These are phyloP conservation scores for Lepidurus apus DNA, from an alignment of 1,140 invertebrate species.

Conservation along the genomic window DNA sequence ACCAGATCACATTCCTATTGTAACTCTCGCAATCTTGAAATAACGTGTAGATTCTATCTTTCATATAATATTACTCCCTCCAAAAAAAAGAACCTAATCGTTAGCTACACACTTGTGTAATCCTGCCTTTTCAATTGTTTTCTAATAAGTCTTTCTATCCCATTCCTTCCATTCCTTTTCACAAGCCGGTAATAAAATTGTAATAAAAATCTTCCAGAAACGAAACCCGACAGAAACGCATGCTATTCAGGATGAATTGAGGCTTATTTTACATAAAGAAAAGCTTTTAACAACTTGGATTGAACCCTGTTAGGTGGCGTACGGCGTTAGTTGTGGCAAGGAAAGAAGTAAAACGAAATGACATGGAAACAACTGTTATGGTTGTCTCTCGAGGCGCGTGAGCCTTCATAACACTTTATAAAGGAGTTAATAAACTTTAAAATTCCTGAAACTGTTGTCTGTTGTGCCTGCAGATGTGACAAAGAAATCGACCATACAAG, in stretches of 20 bases:
- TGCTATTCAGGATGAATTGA: slow-evolving; percentile 3
- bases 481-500: no score
- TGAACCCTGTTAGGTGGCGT: neutral
- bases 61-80: neutral
- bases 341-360: no score
- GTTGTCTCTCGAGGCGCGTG: no score
- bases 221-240: neutral
- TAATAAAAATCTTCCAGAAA: neutral
- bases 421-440: no score
- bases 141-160: neutral
- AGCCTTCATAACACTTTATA: no score
- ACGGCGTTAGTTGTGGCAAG: neutral
- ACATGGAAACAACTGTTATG: no score
- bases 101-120: no score
- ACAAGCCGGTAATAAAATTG: neutral
- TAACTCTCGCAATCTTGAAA: neutral
- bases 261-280: neutral
- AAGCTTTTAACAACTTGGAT: neutral
- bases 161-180: slow-evolving; percentile 5
- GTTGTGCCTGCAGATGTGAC: no score
- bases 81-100: no score
- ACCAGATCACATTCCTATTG: neutral
- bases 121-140: neutral
- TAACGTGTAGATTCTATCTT: neutral
- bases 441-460: no score